These are phyloP conservation scores for Lochmaea crataegi DNA, from an alignment of 2,888 invertebrate genomes.

Conservation along the genomic window DNA sequence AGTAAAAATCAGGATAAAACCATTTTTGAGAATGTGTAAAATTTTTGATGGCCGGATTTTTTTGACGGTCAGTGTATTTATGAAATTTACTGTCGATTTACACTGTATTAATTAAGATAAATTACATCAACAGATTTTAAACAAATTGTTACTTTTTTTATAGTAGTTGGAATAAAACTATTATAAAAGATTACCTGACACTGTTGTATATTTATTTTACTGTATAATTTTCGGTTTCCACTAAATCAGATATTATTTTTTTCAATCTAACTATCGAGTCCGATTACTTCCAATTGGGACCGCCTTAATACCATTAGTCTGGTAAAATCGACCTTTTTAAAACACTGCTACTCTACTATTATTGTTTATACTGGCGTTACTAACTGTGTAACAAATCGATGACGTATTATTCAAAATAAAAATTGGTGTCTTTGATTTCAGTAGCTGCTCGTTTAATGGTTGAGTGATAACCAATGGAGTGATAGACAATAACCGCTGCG, in stretches of 20 bases:
- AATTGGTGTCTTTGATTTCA: conserved; percentile 40
- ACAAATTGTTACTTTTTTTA: too few relatives aligned
- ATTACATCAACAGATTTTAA: too few relatives aligned
- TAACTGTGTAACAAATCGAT: conserved; percentile 21
- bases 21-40: too few relatives aligned
- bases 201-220: too few relatives aligned
- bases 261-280: not conserved
- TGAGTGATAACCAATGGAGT: conserved; percentile 56
- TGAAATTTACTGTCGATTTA: too few relatives aligned
- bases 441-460: conserved; percentile 51
- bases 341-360: not conserved
- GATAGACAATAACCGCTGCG: conserved; percentile 53
- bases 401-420: conserved; percentile 40
- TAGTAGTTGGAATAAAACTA: too few relatives aligned
- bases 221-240: not conserved
- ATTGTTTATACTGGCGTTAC: conserved; percentile 1
- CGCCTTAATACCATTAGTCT: not conserved
- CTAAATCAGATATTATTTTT: not conserved
- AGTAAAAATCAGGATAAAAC: too few relatives aligned
- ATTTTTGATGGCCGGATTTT: too few relatives aligned
- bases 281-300: not conserved
- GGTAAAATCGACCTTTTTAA: not conserved
- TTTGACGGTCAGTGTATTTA: too few relatives aligned
- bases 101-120: too few relatives aligned
- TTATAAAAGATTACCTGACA: too few relatives aligned